A percentile compares a stretch with the other conserved stretches of the same genome.
phyloP scores from a whole-genome alignment of 2,113 vertebrate genomes.

The Calidris pugnax region DNA sequence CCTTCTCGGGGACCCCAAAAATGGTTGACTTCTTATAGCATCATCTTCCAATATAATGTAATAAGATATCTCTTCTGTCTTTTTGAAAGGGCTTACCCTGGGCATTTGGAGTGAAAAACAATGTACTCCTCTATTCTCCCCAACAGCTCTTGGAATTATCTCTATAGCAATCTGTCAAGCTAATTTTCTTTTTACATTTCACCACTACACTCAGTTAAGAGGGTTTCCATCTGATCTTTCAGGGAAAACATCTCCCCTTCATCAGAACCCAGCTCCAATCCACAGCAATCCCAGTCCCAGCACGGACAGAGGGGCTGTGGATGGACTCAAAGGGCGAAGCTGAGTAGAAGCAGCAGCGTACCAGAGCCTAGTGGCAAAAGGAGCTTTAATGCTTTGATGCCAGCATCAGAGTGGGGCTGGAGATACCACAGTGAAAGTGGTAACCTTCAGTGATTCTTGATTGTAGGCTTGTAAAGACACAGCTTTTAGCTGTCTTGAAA shows the following conservation, averaged over 20 bases:
- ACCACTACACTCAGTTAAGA: neutral
- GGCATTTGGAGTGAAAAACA: neutral
- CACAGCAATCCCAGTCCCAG: neutral
- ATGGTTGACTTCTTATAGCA: neutral
- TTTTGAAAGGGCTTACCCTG: neutral
- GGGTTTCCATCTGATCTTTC: neutral
- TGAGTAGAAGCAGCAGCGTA: neutral
- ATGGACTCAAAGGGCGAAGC: neutral
- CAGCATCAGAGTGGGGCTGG: neutral
- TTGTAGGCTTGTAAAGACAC: neutral
- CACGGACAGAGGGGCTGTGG: neutral
- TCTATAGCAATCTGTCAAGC: neutral
- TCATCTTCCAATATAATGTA: neutral
- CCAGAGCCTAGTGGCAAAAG: rapidly evolving
- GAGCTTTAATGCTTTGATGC: neutral
- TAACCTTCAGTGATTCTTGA: neutral
- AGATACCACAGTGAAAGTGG: neutral
- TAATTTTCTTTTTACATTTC: neutral
- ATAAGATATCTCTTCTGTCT: neutral
- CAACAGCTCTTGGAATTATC: neutral
- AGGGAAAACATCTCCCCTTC: neutral
- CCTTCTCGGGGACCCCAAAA: neutral
- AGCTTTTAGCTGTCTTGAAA: neutral
- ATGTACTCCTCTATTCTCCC: neutral
- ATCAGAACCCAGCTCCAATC: neutral